Percentiles rank a stretch among this genome's conserved stretches.
phyloP scores from a whole-genome alignment of 2,888 invertebrate genomes.

The Pyrochroa serraticornis region DNA sequence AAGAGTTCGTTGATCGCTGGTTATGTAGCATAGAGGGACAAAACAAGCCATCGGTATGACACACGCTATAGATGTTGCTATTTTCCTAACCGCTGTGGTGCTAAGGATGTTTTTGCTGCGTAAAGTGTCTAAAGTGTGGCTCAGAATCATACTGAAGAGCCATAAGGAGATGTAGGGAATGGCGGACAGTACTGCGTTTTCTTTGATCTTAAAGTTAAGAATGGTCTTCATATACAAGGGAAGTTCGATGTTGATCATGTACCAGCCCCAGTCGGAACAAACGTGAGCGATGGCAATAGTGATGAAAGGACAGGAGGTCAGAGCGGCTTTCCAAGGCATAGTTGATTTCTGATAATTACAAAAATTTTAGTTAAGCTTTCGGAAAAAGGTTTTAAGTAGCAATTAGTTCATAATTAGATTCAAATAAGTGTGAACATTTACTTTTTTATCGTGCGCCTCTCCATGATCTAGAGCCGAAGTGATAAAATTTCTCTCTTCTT shows the following conservation, averaged over 20 bases:
- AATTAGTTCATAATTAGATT: too few relatives aligned
- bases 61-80: conserved; percentile 50
- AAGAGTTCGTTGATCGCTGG: conserved; percentile 63
- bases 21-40: conserved; percentile 67
- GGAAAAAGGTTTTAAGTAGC: too few relatives aligned
- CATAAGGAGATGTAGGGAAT: conserved; percentile 71
- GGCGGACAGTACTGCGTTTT: conserved; percentile 67
- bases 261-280: conserved; percentile 41
- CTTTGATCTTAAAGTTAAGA: conserved; percentile 67
- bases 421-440: too few relatives aligned
- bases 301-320: conserved; percentile 2
- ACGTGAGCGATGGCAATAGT: not conserved
- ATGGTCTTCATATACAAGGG: conserved; percentile 68
- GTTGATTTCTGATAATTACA: conserved; percentile 39
- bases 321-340: conserved; percentile 49
- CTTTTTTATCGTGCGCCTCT: not conserved
- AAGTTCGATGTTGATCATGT: conserved; percentile 73
- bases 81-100: not conserved
- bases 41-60: conserved; percentile 63
- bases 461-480: conserved; percentile 61
- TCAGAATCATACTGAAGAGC: conserved; percentile 45
- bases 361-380: conserved; percentile 71
- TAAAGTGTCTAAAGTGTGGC: conserved; percentile 1
- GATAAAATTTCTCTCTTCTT: conserved; percentile 71
- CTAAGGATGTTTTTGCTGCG: not conserved